Percentiles rank a stretch among this genome's conserved stretches.
phyloP scores from a whole-genome alignment of 1,140 invertebrate species.

The Drosophila athabasca region DNA sequence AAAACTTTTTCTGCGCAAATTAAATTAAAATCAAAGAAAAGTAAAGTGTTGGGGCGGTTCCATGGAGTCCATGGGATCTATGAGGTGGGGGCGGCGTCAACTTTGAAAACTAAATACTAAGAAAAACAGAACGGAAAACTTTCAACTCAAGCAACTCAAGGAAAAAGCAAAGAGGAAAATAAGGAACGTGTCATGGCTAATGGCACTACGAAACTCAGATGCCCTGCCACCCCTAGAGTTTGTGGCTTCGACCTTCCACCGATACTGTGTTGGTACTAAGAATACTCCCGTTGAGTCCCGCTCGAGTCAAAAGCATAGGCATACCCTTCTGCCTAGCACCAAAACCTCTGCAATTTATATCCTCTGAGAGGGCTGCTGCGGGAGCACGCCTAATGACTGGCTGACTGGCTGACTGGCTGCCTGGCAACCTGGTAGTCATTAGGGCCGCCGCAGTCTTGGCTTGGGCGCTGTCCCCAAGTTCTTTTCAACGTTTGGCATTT shows the following conservation, averaged over 20 bases:
- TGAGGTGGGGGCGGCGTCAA: slow-evolving; percentile 37
- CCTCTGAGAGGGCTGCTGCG: background rate
- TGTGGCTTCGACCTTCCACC: no score
- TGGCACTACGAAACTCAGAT: background rate
- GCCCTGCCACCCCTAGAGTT: no score
- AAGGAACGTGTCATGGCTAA: background rate
- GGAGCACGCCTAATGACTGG: slow-evolving; percentile 29
- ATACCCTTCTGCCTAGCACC: no score
- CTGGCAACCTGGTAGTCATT: slow-evolving; percentile 42
- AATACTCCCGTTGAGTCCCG: no score
- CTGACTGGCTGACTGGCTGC: slow-evolving; percentile 15
- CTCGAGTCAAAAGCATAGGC: no score
- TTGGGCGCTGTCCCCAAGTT: slow-evolving; percentile 1
- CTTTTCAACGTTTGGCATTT: slow-evolving; percentile 40
- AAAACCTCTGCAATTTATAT: slow-evolving; percentile 20
- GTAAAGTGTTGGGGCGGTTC: slow-evolving; percentile 13
- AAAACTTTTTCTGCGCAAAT: slow-evolving; percentile 55
- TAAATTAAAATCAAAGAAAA: slow-evolving; percentile 61
- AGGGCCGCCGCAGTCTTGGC: slow-evolving; percentile 17
- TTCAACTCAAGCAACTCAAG: slow-evolving; percentile 10
- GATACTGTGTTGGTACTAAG: no score
- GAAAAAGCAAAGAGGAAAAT: slow-evolving; percentile 7
- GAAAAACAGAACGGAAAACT: slow-evolving; percentile 42
- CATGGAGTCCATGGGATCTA: slow-evolving; percentile 1
- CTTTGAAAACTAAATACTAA: slow-evolving; percentile 36